Evolutionary conservation across 2,888 invertebrate genomes (phyloP), one percentile per base, ranked within the genome.

Genomic region (Coleophora deauratella): DNA sequence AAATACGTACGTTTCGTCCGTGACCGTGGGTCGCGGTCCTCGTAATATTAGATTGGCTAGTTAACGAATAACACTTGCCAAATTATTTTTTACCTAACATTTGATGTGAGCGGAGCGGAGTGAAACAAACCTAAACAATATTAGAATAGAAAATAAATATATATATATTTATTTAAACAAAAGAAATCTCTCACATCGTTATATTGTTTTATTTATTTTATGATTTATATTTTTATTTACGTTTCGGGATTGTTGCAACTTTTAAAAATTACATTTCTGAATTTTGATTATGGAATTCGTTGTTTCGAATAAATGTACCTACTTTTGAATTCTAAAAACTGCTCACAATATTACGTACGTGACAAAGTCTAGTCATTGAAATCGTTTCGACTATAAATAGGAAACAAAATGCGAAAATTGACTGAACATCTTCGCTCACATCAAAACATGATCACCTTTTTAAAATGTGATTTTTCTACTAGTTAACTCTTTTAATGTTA

Each of bases 381-480:
- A 45, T 49, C 45, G 50, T 21, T 21, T 21, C 27, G 35, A 32
- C 31, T 28, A 41, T 21, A 12, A 50, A 46, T 45, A 47, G 41
- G 44, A 47, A 40, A 45, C 27, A 38, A 52, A n/a, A n/a, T 43
- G 43, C 34, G 32, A 31, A 46, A 47, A 42, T 4, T 47, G 59
- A 60, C 54, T 59, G 54, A 56, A 42, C 37, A 36, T 35, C 49
- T 54, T 72, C 72, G 74, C 76, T 77, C 77, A 69, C 79, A 76
- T 72, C 70, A 62, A 63, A 49, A 38, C 38, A 47, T 30, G 8
- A 53, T 53, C 51, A 37, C 49, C 46, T 57, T 57, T 59, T 53
- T 56, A 59, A 63, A 72, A 75, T 80, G 77, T 81, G 80, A 80
- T 81, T 68, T 77, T 71, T 72, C 64, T 71, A 66, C 64, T 73